Evolutionary conservation across 2,797 vertebrate genomes (phyloP), one percentile per base, ranked within the genome.

Genomic region (Chiroxiphia lanceolata): DNA sequence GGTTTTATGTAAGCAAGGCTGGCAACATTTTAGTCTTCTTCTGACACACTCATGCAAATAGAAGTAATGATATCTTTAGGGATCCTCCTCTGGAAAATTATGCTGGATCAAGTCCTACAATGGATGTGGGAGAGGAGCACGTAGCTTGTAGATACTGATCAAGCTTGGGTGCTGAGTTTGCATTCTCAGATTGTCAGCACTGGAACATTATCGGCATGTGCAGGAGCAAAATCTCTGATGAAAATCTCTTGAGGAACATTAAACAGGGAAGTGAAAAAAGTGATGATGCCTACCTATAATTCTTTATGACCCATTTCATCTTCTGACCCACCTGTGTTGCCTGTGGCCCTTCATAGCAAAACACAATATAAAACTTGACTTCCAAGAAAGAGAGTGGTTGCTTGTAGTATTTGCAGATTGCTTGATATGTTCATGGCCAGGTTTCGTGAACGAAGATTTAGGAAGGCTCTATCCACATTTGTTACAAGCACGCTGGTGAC

Each of bases 111-210:
- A 59, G 57, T 78, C 42, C n/a, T 63, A 5, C 22, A 53, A 11
- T 38, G 8, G 17, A 88, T 2, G 5, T 81, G 65, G 44, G 61
- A 50, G 64, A 88, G 25, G 42, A 83, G 45, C 72, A 90, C 4
- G 4, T 88, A 88, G n/a, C 50, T 50, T 77, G 38, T 31, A 81
- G 90, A 94, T 92, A 83, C 20, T 42, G 20, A 95, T 96, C 90
- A 60, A 42, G 8, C 10, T 50, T 42, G 29, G 5, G 11, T 57
- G 50, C 80, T 81, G 70, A 81, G 29, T 33, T 65, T 69, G 36
- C 61, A 83, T 6, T 71, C 53, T 83, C 50, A 86, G 33, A 22
- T 22, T 88, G 26, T 29, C 72, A 80, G 36, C 47, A 15, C 15
- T 63, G 54, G 26, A 65, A 67, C 4, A 4, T 3, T 83, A 69